Evolutionary conservation across 2,888 invertebrate genomes (phyloP), one percentile per base, ranked within the genome.

Genomic region (Nebria brevicollis): DNA sequence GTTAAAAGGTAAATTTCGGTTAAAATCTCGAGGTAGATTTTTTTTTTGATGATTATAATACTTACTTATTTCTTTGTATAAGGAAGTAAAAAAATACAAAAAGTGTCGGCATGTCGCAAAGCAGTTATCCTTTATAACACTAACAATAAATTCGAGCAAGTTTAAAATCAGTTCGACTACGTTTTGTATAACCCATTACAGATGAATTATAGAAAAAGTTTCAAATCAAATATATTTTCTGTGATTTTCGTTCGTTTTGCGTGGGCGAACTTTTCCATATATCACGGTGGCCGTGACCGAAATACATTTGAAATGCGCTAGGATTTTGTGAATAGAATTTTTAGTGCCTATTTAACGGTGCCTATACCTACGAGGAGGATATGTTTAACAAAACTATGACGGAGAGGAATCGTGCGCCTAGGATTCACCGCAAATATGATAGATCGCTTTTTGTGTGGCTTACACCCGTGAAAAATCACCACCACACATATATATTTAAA

Each of bases 111-210:
- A 13, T 54, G 2, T 54, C 11, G 13, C 54, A 43, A 43, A 8
- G 6, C 10, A 54, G 54, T 54, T 54, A 5, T 13, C 8, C 7
- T 54, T 6, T 13, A 13, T 8, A 54, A 1, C 4, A 54, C n/a
- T 70, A 15, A 15, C 66, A 25, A 79, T 79, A 79, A 79, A 79
- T 79, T 74, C 65, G 66, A 34, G 74, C 74, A 75, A 79, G 54
- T 73, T 74, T 68, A 65, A 79, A 79, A 79, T 79, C 79, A 79
- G 79, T 74, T 74, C 34, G 20, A 25, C 68, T 75, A 75, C 80
- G 75, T 80, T 80, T 80, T 80, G 72, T 80, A 80, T 80, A 80
- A 80, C 75, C 80, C 80, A 80, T 80, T 80, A 80, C 68, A 72
- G 80, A 80, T 80, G 80, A 80, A 80, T 80, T 80, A 80, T 80